phyloP scores from a whole-genome alignment of 2,113 vertebrate genomes.

The Varanus komodoensis region DNA sequence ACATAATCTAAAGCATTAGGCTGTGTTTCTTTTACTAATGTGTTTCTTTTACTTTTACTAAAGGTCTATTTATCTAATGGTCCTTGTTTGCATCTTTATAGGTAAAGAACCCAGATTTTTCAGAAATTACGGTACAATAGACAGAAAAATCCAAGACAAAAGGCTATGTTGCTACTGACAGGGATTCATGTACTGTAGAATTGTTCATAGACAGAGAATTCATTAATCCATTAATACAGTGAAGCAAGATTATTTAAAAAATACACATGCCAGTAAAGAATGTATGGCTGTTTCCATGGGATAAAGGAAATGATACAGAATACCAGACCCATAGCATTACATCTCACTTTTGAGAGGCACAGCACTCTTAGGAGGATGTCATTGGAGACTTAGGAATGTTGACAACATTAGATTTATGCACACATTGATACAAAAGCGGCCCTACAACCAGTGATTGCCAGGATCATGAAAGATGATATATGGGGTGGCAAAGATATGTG shows the following conservation, averaged over 20 bases:
- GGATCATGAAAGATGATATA: no score
- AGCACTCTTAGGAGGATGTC: neutral
- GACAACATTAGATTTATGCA: neutral
- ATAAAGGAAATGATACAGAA: neutral
- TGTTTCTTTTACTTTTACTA: no score
- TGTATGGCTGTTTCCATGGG: neutral
- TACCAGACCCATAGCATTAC: neutral
- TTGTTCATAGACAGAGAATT: neutral
- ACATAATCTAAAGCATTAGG: constrained; percentile 54
- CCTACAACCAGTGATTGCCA: no score
- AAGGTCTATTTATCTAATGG: constrained; percentile 34
- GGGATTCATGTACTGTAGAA: neutral
- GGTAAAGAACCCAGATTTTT: constrained; percentile 49
- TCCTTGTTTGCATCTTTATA: constrained; percentile 35
- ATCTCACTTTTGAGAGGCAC: neutral
- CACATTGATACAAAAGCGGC: neutral
- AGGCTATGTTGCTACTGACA: neutral
- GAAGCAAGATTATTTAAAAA: neutral
- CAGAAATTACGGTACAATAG: constrained; percentile 30
- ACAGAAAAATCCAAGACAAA: neutral
- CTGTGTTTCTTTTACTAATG: constrained; percentile 27
- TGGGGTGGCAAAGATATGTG: neutral
- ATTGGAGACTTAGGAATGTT: neutral
- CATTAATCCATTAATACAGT: neutral
- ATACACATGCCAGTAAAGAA: neutral